phyloP scores from a whole-genome alignment of 2,113 vertebrate species.

The Leiothrix lutea region DNA sequence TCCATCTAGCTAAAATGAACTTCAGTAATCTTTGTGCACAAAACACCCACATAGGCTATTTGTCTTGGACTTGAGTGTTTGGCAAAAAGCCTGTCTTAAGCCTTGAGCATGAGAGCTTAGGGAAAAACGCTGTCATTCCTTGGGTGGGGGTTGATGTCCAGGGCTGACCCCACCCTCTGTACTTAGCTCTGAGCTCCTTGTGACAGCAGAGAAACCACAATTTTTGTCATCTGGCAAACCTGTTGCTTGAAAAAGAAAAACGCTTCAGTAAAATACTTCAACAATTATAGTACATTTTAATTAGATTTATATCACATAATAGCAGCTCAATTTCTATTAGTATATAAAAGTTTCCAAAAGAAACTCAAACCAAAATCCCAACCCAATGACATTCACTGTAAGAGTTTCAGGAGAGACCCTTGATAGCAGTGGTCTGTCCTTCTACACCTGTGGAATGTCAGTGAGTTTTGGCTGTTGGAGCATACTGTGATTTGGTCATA shows the following conservation, averaged over 20 bases:
- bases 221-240: conserved; percentile 85
- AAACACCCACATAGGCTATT: conserved; percentile 77
- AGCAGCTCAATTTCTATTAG: conserved; percentile 58
- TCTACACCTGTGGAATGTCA: not conserved
- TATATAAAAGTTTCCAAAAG: conserved; percentile 47
- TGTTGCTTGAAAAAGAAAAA: conserved; percentile 75
- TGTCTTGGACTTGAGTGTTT: conserved; percentile 72
- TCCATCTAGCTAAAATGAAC: conserved; percentile 67
- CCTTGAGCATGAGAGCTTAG: conserved; percentile 70
- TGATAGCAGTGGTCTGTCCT: not conserved
- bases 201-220: conserved; percentile 75
- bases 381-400: not conserved
- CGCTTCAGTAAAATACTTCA: conserved; percentile 84
- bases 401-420: not conserved
- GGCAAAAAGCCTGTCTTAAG: conserved; percentile 72
- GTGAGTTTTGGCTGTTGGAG: not conserved
- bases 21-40: conserved; percentile 66
- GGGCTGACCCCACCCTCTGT: conserved; percentile 68
- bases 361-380: not conserved
- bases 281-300: conserved; percentile 78
- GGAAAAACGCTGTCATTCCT: conserved; percentile 70
- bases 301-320: conserved; percentile 77
- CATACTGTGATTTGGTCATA: not conserved
- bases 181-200: conserved; percentile 76
- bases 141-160: conserved; percentile 66